A percentile compares a stretch with the other conserved stretches of the same genome.
These are phyloP conservation scores for Ptychochromis oligacanthus DNA, from an alignment of 2,113 vertebrate species.

Conservation along the genomic window DNA sequence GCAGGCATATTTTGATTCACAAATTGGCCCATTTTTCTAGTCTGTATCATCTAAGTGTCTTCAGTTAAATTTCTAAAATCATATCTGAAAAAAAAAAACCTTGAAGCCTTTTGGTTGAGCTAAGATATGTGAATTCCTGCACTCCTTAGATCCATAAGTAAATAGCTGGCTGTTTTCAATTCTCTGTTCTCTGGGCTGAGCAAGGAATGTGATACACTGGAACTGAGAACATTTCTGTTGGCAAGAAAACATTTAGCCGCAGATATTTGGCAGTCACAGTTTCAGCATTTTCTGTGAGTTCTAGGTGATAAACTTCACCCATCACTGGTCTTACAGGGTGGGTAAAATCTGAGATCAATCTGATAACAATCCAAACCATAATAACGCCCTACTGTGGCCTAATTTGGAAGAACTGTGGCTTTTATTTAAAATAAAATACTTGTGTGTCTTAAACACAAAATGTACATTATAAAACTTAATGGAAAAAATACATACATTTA, in stretches of 20 bases:
- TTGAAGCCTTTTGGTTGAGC: constrained; percentile 17
- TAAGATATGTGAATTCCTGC: constrained; percentile 47
- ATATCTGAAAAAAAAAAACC: constrained; percentile 4
- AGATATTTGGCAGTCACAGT: constrained; percentile 52
- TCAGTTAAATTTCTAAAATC: background rate
- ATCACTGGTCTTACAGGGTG: constrained; percentile 14
- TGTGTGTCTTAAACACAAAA: background rate
- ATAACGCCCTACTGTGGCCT: background rate
- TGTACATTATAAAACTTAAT: too few relatives aligned
- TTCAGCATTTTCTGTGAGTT: constrained; percentile 9
- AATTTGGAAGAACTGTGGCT: background rate
- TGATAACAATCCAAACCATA: constrained; percentile 15
- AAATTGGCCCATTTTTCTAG: background rate
- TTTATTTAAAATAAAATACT: background rate
- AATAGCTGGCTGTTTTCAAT: constrained; percentile 69
- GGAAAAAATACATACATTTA: too few relatives aligned
- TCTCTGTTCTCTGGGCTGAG: constrained; percentile 47
- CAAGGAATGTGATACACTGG: constrained; percentile 60
- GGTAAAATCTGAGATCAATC: constrained; percentile 1
- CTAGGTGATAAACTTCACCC: constrained; percentile 17
- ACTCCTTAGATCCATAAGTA: constrained; percentile 51
- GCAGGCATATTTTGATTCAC: background rate
- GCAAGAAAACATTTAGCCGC: constrained; percentile 50
- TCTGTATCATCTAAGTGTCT: background rate
- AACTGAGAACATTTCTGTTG: constrained; percentile 66